Conservation (phyloP, 2,797 vertebrate species). For the Melanotaenia maccullochi region DNA sequence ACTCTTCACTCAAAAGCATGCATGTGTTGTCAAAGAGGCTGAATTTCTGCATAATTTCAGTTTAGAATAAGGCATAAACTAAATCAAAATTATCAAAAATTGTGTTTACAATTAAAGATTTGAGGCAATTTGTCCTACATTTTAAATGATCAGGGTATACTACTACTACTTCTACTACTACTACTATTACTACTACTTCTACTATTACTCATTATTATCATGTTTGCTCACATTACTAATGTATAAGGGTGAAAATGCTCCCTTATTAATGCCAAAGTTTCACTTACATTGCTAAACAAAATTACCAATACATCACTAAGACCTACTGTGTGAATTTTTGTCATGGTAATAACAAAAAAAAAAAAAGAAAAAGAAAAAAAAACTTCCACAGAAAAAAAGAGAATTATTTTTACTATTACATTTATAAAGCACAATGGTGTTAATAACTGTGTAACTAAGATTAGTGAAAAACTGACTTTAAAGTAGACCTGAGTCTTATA, state of each 20-base stretch:
- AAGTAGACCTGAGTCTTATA: constrained; percentile 9
- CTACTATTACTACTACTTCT: no score
- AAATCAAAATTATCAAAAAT: not conserved
- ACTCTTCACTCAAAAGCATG: not conserved
- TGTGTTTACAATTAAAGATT: not conserved
- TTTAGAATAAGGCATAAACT: not conserved
- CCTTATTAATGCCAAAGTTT: not conserved
- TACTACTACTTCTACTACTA: no score
- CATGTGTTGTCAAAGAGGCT: not conserved
- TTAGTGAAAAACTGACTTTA: constrained; percentile 5
- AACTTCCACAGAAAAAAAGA: no score
- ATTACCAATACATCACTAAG: not conserved
- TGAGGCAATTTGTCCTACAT: not conserved
- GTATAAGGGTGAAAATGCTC: not conserved
- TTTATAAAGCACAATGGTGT: not conserved
- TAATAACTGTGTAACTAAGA: not conserved
- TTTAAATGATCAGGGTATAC: not conserved
- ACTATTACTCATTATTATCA: no score
- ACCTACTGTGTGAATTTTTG: no score
- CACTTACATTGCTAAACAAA: not conserved
- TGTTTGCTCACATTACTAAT: not conserved
- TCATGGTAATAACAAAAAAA: no score
- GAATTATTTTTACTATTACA: no score
- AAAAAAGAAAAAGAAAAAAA: no score
- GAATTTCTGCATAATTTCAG: not conserved